A percentile compares a stretch with the other conserved stretches of the same genome.
Conservation (phyloP, 1,140 invertebrate genomes). For the Diorhabda sublineata region DNA sequence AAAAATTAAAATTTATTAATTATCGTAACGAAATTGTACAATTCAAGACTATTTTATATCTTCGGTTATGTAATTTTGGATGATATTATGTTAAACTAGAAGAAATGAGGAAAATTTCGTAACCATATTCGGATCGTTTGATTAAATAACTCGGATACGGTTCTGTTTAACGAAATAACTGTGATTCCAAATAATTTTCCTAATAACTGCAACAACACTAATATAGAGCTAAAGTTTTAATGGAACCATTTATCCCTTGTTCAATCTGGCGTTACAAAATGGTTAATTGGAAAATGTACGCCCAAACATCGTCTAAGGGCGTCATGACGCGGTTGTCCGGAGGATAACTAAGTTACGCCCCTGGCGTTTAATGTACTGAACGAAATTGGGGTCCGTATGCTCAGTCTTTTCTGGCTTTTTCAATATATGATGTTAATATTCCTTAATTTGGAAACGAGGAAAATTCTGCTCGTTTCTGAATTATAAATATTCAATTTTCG, state of each 20-base stretch:
- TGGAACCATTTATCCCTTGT: slow-evolving; percentile 6
- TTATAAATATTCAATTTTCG: too few species aligned
- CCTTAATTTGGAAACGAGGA: too few species aligned
- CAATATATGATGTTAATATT: too few species aligned
- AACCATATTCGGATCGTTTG: background rate
- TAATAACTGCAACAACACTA: slow-evolving; percentile 6
- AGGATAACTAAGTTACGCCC: slow-evolving; percentile 1
- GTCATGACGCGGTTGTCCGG: background rate
- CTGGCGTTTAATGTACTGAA: slow-evolving; percentile 4
- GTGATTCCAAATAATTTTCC: slow-evolving; percentile 16
- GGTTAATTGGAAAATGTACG: slow-evolving; percentile 11
- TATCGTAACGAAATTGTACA: too few species aligned
- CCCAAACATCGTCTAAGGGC: slow-evolving; percentile 5
- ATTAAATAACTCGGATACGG: background rate
- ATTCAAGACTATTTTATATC: too few species aligned
- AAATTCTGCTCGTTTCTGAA: too few species aligned
- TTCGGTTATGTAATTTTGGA: too few species aligned
- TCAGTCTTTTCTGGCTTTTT: too few species aligned
- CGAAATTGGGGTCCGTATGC: background rate
- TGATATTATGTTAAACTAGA: too few species aligned
- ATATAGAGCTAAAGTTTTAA: slow-evolving; percentile 9
- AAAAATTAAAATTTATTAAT: too few species aligned
- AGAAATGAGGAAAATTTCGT: background rate
- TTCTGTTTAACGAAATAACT: slow-evolving; percentile 7
- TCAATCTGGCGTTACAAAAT: slow-evolving; percentile 12